Evolutionary conservation across 2,888 invertebrate genomes (phyloP).

Genomic region (Celastrina argiolus): DNA sequence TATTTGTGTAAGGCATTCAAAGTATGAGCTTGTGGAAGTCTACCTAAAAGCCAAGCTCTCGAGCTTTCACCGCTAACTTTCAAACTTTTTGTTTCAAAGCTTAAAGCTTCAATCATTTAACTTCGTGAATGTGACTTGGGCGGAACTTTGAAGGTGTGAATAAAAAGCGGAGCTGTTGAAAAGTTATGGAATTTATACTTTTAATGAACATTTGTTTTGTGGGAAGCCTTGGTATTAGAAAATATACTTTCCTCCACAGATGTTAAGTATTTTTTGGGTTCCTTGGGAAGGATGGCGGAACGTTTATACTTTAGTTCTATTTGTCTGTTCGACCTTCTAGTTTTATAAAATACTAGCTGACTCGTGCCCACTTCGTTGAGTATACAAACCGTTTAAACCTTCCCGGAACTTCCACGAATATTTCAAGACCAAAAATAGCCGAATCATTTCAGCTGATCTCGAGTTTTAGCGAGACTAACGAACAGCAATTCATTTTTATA

Average conservation of each 20-base stretch:
- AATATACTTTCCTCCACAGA: neutral
- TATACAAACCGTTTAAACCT: too few relatives aligned
- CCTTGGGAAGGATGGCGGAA: too few relatives aligned
- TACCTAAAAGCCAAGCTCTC: conserved; percentile 8
- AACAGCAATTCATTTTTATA: too few relatives aligned
- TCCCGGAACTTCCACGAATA: too few relatives aligned
- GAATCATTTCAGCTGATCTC: too few relatives aligned
- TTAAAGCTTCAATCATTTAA: conserved; percentile 10
- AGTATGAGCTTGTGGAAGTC: neutral
- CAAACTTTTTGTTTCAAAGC: conserved; percentile 2
- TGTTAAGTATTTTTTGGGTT: neutral
- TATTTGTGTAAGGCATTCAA: conserved; percentile 1
- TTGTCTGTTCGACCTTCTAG: too few relatives aligned
- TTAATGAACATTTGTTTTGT: neutral
- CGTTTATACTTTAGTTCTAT: too few relatives aligned
- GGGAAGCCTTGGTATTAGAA: neutral
- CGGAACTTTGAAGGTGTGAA: neutral
- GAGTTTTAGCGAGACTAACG: too few relatives aligned
- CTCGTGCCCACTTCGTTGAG: too few relatives aligned
- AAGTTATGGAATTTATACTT: neutral
- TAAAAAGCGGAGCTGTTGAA: neutral
- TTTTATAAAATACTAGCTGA: too few relatives aligned
- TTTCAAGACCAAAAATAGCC: too few relatives aligned
- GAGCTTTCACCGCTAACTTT: neutral
- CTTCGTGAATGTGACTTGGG: neutral